Conservation (phyloP, 2,888 invertebrate species). For the Conops quadrifasciatus region DNA sequence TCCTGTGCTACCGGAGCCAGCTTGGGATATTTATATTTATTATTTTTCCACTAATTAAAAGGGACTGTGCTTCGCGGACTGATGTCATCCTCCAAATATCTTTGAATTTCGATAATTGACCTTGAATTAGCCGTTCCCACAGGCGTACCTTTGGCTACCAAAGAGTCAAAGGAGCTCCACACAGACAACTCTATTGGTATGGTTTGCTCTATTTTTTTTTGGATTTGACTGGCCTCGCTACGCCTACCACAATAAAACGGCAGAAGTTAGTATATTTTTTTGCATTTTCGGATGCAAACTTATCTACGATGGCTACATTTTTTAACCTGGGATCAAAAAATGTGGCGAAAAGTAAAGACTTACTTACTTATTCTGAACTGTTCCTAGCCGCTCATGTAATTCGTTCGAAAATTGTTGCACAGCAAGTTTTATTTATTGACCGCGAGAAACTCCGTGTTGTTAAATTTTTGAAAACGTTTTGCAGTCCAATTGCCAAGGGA, state of each 20-base stretch:
- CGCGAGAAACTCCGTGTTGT: background rate
- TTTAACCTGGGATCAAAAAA: background rate
- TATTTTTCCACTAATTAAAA: background rate
- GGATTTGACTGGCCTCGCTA: background rate
- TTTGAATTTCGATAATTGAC: background rate
- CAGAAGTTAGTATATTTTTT: background rate
- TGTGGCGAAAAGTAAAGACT: background rate
- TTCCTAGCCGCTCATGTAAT: constrained; percentile 5
- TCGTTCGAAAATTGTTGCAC: background rate
- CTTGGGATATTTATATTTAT: background rate
- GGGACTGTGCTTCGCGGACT: background rate
- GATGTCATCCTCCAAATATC: background rate
- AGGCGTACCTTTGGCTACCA: background rate
- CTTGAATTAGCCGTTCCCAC: background rate
- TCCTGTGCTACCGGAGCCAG: background rate
- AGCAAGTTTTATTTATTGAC: background rate
- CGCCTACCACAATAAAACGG: background rate
- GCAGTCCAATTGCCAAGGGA: background rate
- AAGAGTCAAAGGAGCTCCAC: constrained; percentile 3
- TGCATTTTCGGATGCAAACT: background rate
- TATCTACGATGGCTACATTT: background rate
- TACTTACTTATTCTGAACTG: background rate
- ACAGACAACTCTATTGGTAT: background rate
- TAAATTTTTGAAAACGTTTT: background rate
- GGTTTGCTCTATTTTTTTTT: background rate